Percentiles rank a stretch among this genome's conserved stretches.
phyloP scores from a whole-genome alignment of 2,888 invertebrate genomes.

The Strigamia maritima region DNA sequence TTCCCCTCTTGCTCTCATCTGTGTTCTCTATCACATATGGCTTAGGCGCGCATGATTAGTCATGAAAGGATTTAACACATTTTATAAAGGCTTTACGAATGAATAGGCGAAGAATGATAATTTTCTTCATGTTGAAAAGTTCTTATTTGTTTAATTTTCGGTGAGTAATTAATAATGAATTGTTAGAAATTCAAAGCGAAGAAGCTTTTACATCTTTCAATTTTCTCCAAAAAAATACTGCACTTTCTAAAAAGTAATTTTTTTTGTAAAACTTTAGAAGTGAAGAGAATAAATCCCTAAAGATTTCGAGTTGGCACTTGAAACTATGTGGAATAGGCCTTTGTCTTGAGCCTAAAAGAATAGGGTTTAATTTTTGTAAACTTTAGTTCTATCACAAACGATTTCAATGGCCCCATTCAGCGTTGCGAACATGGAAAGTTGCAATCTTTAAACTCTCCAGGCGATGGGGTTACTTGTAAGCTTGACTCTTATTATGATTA shows the following conservation, averaged over 20 bases:
- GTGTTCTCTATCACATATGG: conserved; percentile 12
- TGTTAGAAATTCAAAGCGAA: not conserved
- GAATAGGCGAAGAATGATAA: not conserved
- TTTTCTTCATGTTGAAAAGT: not conserved
- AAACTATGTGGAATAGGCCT: not conserved
- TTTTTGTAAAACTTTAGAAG: not conserved
- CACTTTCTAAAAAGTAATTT: not conserved
- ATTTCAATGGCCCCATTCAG: not conserved
- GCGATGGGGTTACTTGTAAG: not conserved
- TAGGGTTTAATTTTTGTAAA: conserved; percentile 30
- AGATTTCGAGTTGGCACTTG: conserved; percentile 13
- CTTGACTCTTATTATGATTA: not conserved
- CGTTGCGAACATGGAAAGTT: not conserved
- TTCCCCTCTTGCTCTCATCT: not conserved
- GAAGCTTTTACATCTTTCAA: not conserved
- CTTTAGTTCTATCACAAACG: not conserved
- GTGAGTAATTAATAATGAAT: not conserved
- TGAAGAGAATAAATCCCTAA: not conserved
- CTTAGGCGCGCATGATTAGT: not conserved
- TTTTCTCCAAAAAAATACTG: not conserved
- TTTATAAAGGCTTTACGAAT: not conserved
- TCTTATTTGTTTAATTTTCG: not conserved
- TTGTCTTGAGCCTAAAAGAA: conserved; percentile 17
- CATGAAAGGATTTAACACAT: not conserved
- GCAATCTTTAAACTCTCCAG: conserved; percentile 17